phyloP scores from a whole-genome alignment of 2,797 vertebrate genomes.

The Babyrousa celebensis region DNA sequence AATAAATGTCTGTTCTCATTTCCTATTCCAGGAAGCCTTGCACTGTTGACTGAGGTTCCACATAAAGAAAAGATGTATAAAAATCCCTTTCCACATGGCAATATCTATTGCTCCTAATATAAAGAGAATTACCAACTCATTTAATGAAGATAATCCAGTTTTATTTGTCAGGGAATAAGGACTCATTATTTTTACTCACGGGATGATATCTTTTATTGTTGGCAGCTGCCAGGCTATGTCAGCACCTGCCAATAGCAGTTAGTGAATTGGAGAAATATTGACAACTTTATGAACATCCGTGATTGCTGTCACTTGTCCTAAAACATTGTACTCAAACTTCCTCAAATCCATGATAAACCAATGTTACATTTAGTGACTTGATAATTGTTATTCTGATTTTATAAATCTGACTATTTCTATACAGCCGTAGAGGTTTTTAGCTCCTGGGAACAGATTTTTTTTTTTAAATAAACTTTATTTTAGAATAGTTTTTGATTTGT shows the following conservation, averaged over 20 bases:
- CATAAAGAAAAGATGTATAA: constrained; percentile 25
- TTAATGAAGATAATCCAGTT: constrained; percentile 80
- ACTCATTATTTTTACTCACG: constrained; percentile 77
- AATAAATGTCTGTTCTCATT: constrained; percentile 48
- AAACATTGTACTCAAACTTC: constrained; percentile 29
- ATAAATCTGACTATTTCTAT: background rate
- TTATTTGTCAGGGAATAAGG: constrained; percentile 73
- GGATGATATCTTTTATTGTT: constrained; percentile 52
- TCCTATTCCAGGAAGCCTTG: constrained; percentile 62
- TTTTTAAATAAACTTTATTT: constrained; percentile 12
- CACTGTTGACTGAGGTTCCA: background rate
- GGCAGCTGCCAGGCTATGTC: constrained; percentile 71
- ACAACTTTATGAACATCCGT: constrained; percentile 43
- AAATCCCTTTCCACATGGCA: background rate
- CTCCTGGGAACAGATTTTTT: background rate
- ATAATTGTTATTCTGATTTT: background rate
- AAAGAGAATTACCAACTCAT: constrained; percentile 68
- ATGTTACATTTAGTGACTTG: background rate
- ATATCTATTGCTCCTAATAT: constrained; percentile 5
- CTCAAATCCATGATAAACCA: background rate
- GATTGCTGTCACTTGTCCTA: constrained; percentile 43
- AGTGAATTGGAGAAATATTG: constrained; percentile 71
- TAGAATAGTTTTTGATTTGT: background rate
- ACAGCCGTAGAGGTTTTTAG: background rate
- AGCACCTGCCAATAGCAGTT: constrained; percentile 69